Evolutionary conservation across 2,888 invertebrate genomes (phyloP), one percentile per base, ranked within the genome.

Genomic region (Doris montereyensis): DNA sequence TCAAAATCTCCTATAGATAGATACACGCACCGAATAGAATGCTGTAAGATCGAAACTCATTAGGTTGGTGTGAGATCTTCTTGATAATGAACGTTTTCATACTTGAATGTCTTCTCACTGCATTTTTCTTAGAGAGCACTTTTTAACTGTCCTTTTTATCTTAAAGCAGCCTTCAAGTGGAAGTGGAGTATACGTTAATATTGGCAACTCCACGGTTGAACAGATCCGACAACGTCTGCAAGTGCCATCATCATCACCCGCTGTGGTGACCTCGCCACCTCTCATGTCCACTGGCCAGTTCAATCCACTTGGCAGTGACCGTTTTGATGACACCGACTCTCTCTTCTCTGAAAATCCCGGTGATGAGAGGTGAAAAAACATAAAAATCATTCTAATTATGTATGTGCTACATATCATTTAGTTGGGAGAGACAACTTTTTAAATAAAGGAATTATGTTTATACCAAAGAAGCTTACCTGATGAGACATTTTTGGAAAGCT

Each of bases 201-300:
- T 57, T 8, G 73, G 78, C 62, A 74, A 57, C 34, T 79, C 79
- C 0, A 67, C 79, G 4, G 75, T 60, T 5, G 74, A 75, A n/a
- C 73, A 79, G 60, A 75, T 79, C 57, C 67, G 30, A 26, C 79
- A 79, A 21, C 68, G 79, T 34, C 58, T 79, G n/a, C 79, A 79
- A 30, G 58, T 75, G 1, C 62, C 75, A 4, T 1, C 73, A 24
- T 34, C 65, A 17, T 30, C 58, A 8, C 28, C 62, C 13, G 21
- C 77, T 1, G 24, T 28, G 8, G 35, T 60, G 57, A 4, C 28
- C 24, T 28, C 73, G 5, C 60, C 41, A 21, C 35, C 28, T 10
- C 24, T 35, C n/a, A 4, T 28, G 0, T 35, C 70, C 5, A 35
- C 60, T 28, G 75, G 57, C 2, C 58, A 24, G 1, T 68, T 70